phyloP scores from a whole-genome alignment of 2,113 vertebrate genomes.

The Gopherus flavomarginatus region DNA sequence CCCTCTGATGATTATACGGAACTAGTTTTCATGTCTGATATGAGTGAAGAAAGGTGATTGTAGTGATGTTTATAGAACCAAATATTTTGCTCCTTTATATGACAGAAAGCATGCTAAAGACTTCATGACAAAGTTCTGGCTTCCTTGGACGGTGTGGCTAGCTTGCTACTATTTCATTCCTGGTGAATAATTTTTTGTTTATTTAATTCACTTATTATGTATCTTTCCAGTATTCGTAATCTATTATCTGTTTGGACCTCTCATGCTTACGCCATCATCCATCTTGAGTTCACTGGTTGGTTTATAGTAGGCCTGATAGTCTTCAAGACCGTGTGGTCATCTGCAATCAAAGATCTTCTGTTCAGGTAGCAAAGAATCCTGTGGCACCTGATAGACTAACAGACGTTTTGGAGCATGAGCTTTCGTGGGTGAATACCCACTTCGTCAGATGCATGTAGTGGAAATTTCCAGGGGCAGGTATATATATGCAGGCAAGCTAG shows the following conservation, averaged over 20 bases:
- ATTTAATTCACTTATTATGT: background rate
- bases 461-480: too few relatives aligned
- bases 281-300: background rate
- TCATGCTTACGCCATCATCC: background rate
- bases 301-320: background rate
- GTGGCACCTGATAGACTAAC: too few relatives aligned
- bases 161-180: background rate
- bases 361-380: background rate
- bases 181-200: constrained; percentile 8
- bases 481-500: too few relatives aligned
- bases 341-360: background rate
- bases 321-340: background rate
- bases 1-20: background rate
- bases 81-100: background rate
- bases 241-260: background rate
- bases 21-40: constrained; percentile 1
- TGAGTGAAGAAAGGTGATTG: background rate
- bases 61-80: background rate
- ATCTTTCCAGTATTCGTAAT: background rate
- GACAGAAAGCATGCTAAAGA: background rate
- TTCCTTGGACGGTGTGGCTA: background rate
- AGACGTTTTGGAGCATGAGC: too few relatives aligned
- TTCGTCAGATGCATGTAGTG: too few relatives aligned
- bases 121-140: background rate
- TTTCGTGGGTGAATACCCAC: too few relatives aligned